Evolutionary conservation across 2,797 vertebrate genomes (phyloP).

Genomic region (Falco rusticolus): DNA sequence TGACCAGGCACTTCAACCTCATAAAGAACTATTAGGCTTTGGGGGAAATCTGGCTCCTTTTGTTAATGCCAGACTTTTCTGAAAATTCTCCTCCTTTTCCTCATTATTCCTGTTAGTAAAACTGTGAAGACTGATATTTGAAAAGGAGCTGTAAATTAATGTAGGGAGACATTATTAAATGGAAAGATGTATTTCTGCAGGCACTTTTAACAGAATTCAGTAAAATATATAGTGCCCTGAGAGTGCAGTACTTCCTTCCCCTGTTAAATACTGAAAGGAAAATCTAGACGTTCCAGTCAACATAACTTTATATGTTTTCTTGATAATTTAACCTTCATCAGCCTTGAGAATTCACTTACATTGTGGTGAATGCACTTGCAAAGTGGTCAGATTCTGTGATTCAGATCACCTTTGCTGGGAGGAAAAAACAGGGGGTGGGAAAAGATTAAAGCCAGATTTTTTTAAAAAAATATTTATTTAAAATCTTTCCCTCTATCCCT

Average conservation of each 20-base stretch:
- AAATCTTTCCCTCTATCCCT: not conserved
- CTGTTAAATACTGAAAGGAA: not conserved
- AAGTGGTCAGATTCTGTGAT: not conserved
- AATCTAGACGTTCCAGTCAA: not conserved
- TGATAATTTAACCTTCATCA: not conserved
- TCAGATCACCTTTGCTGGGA: not conserved
- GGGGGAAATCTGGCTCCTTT: not conserved
- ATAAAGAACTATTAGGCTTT: not conserved
- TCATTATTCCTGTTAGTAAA: not conserved
- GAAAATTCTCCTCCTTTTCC: not conserved
- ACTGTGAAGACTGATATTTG: not conserved
- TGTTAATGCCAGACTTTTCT: not conserved
- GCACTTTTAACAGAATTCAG: not conserved
- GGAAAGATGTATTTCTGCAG: not conserved
- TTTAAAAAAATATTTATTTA: not conserved
- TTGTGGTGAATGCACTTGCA: not conserved
- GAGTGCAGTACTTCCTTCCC: not conserved
- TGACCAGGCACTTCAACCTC: not conserved
- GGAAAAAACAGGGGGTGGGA: fast-evolving
- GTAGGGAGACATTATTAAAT: not conserved
- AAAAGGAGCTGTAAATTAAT: not conserved
- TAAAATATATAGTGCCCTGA: not conserved
- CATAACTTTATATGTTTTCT: not conserved
- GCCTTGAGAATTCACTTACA: not conserved
- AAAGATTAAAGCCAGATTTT: not conserved